These are phyloP conservation scores for Cydia amplana DNA, from an alignment of 1,140 invertebrate genomes.

Conservation along the genomic window DNA sequence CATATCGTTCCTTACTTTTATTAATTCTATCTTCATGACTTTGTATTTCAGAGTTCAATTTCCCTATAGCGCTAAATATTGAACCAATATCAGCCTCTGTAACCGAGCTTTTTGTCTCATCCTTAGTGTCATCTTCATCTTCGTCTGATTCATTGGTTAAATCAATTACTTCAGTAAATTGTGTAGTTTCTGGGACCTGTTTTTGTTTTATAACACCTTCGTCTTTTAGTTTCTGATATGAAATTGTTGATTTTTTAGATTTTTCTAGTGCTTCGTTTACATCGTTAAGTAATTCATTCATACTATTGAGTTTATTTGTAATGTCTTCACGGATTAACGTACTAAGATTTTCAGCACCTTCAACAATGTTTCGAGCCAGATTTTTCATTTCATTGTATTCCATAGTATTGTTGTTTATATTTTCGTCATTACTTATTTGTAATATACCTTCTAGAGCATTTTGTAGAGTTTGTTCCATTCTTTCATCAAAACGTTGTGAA, in stretches of 20 bases:
- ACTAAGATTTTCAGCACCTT: constrained; percentile 71
- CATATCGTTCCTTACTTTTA: constrained; percentile 59
- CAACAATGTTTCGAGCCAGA: constrained; percentile 64
- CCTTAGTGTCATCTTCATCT: constrained; percentile 34
- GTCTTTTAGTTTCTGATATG: constrained; percentile 64
- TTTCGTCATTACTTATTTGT: constrained; percentile 52
- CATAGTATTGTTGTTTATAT: constrained; percentile 59
- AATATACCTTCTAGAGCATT: constrained; percentile 57
- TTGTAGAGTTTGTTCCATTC: constrained; percentile 61
- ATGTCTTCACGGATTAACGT: constrained; percentile 72
- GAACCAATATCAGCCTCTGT: constrained; percentile 59
- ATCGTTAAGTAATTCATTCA: constrained; percentile 75
- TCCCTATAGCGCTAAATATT: constrained; percentile 61
- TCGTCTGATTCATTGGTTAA: constrained; percentile 37
- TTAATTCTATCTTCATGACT: constrained; percentile 67
- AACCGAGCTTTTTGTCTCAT: constrained; percentile 36
- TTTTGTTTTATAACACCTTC: constrained; percentile 46
- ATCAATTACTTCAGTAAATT: constrained; percentile 35
- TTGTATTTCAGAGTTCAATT: constrained; percentile 63
- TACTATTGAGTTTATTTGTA: constrained; percentile 73
- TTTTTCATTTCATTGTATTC: constrained; percentile 72
- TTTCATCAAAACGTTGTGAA: constrained; percentile 49
- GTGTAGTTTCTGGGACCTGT: constrained; percentile 27
- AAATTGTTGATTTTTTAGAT: constrained; percentile 69
- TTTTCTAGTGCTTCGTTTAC: constrained; percentile 73